Base-by-base conservation (phyloP, 2,888 invertebrate species). In the Rhingia rostrata region DNA sequence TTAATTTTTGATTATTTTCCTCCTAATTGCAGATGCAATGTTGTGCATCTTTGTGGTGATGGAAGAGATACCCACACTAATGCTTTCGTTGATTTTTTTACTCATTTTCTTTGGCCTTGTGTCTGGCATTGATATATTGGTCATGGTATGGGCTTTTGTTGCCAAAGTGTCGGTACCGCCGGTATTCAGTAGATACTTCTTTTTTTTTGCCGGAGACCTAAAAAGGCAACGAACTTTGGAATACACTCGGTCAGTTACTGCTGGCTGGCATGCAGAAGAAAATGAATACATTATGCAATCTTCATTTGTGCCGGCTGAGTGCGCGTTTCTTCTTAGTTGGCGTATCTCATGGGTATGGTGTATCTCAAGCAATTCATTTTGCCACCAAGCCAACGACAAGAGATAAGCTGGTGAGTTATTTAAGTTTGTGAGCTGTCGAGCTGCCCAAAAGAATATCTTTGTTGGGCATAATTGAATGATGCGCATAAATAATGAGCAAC, bases 71-170 rank as follows among this genome's bases (percentile, higher is more conserved):
- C 41, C 22, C 30, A 41, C 33, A 74, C 69, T 79, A 79, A 79
- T 70, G 80, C 47, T 70, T 51, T 66, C 79, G 74, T 79, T 83
- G 69, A 79, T 54, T 12, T 4, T 56, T 10, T 9, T 37, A 33
- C 32, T 54, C 30, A 39, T 47, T 35, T 54, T 47, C 73, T 43
- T 58, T 63, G 37, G 53, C 58, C 73, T 74, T 74, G 37, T 69
- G 75, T 64, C 63, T 84, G 80, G 80, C 84, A 84, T 84, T 84
- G 84, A 84, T 84, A 84, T 80, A 84, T 84, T 84, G 84, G 84
- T 80, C 80, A 84, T 84, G 84, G 41, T 84, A 41, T 84, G 70
- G 22, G 69, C 64, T 75, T 84, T 84, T 74, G 74, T 70, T 84
- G 63, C 69, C 43, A 63, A 63, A 78, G 66, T 78, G 79, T 69